Base-by-base conservation (phyloP, 2,797 vertebrate genomes). In the Rhynchonycteris naso region DNA sequence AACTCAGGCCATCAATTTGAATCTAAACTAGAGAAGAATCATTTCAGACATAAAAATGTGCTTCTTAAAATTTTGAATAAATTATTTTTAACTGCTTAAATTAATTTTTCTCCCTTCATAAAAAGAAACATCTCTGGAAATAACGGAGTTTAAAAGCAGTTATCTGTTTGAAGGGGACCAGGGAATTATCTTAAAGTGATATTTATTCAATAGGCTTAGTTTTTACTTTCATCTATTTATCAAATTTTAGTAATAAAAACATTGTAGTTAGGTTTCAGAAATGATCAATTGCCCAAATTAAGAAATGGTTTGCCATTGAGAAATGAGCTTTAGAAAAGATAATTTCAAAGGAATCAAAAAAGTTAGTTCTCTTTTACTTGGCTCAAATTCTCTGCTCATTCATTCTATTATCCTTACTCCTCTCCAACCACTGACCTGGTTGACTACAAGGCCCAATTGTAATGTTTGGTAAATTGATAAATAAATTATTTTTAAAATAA, bases 61-160 rank as follows among this genome's bases (percentile, higher is more conserved):
- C 30, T 61, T 68, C 54, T 84, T 63, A 86, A 63, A 38, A 11
- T 86, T 88, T 72, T 72, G 11, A 14, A 33, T 90, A 66, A 63
- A 80, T 69, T 4, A 4, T 74, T 96, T 68, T 65, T 54, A 54
- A 85, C 7, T 78, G 26, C 5, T 56, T 83, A 50, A 2, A 26
- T 56, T 54, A 63, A 22, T 69, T 81, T 83, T 50, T 79, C 21
- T 72, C 28, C 69, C 11, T 86, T 16, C 91, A 52, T 71, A 30
- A 93, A 92, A 82, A 93, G n/a, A 78, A 78, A 52, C 16, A 66
- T 58, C 52, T 58, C 13, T 65, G 63, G 38, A 91, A 88, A 72
- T 50, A n/a, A 2, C 15, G 7, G 33, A 52, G 6, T 90, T 74
- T 22, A 56, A 43, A 65, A 63, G 9, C 43, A 38, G 54, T 38